Evolutionary conservation across 2,888 invertebrate genomes (phyloP), one percentile per base, ranked within the genome.

Genomic region (Cinara cedri): DNA sequence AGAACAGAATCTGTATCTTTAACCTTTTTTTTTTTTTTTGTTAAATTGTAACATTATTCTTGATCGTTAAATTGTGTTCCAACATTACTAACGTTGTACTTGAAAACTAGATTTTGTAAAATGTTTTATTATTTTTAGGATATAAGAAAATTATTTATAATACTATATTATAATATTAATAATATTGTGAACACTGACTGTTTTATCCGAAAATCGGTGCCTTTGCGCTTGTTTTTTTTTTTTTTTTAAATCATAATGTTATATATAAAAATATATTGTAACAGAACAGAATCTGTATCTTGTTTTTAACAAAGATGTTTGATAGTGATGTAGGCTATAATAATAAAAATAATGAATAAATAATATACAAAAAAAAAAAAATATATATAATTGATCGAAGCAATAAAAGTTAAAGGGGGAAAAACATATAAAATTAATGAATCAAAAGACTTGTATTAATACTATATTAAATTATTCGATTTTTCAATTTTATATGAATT

Each of bases 1-100:
- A 78, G 57, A 8, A 70, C 70, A 34, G n/a, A 70, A 70, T 78
- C 78, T 78, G n/a, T n/a, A n/a, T 78, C 70, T 78, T 78, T 78
- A 78, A 78, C 78, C 60, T 78, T 78, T 76, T 66, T 60, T 74
- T 72, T 72, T n/a, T 34, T 74, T 78, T 68, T 46, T 62, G 78
- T 70, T 76, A 76, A 57, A 60, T 68, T 62, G 57, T 78, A 78
- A 78, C 68, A 34, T 78, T 78, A 60, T 57, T 68, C 66, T 78
- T 60, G 68, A 78, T 78, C 68, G 78, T 78, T 78, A 70, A 44
- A 63, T 68, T 78, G 78, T 78, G 78, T 78, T 78, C 78, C 70
- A 70, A 70, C 78, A 78, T 78, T 70, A 78, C 78, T 78, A 78
- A 78, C 78, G 68, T 78, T 78, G 78, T 78, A 78, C 68, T 78